A percentile compares a stretch with the other conserved stretches of the same genome.
phyloP scores from a whole-genome alignment of 2,888 invertebrate species.

The Eurytoma californica region DNA sequence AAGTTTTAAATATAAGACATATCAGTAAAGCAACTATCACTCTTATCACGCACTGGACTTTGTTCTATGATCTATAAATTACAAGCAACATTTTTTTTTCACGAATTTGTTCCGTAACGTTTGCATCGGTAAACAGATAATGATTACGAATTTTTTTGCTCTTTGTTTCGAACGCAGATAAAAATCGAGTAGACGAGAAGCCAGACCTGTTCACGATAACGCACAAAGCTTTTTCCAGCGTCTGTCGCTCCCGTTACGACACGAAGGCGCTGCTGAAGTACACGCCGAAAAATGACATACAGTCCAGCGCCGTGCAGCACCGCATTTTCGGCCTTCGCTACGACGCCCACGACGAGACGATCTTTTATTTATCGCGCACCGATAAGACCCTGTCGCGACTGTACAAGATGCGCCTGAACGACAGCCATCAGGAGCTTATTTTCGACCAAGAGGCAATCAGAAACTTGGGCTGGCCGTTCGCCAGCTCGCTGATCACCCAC shows the following conservation, averaged over 20 bases:
- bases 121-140: too few relatives aligned
- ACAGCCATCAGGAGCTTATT: not conserved
- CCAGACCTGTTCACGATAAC: slow-evolving; percentile 14
- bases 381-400: not conserved
- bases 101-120: too few relatives aligned
- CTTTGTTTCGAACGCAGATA: not conserved
- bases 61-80: too few relatives aligned
- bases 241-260: slow-evolving; percentile 11
- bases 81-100: too few relatives aligned
- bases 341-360: not conserved
- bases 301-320: not conserved
- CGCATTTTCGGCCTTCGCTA: not conserved
- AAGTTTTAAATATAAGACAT: too few relatives aligned
- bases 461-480: slow-evolving; percentile 12
- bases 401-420: slow-evolving; percentile 6
- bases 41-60: too few relatives aligned
- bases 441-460: slow-evolving; percentile 12
- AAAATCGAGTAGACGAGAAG: slow-evolving; percentile 15
- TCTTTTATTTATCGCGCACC: slow-evolving; percentile 2
- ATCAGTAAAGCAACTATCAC: too few relatives aligned
- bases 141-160: too few relatives aligned
- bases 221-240: not conserved
- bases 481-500: not conserved
- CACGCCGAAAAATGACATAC: not conserved
- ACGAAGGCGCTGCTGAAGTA: not conserved